phyloP scores from a whole-genome alignment of 2,888 invertebrate species.

The Drosophila prostipennis region DNA sequence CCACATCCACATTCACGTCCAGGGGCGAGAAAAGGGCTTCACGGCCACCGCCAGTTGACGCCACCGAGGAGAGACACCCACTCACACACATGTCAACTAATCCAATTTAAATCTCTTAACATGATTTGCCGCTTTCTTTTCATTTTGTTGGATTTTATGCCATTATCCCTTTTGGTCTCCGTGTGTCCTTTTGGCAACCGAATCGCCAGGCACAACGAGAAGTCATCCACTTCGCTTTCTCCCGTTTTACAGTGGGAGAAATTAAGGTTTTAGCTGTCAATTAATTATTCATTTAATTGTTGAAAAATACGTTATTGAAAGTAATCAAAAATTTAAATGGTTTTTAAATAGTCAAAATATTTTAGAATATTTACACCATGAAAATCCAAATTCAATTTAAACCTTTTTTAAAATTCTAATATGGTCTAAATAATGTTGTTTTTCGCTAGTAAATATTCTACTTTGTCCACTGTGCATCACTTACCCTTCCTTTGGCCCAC shows the following conservation, averaged over 20 bases:
- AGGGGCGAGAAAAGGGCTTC: slow-evolving; percentile 34
- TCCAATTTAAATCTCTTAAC: slow-evolving; percentile 82
- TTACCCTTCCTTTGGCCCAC: slow-evolving; percentile 3
- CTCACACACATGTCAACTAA: slow-evolving; percentile 66
- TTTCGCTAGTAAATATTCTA: background rate
- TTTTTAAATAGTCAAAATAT: no score
- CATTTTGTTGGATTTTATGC: slow-evolving; percentile 77
- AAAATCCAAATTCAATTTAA: no score
- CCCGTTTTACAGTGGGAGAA: slow-evolving; percentile 8
- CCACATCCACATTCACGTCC: slow-evolving; percentile 4
- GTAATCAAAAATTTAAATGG: no score
- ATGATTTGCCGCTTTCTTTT: slow-evolving; percentile 81
- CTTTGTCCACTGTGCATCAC: slow-evolving; percentile 7
- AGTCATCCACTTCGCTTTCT: slow-evolving; percentile 10
- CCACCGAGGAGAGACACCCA: slow-evolving; percentile 29
- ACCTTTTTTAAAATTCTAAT: no score
- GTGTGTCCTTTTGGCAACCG: slow-evolving; percentile 52
- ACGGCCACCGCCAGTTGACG: slow-evolving; percentile 59
- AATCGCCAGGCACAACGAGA: slow-evolving; percentile 60
- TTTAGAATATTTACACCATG: no score
- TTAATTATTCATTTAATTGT: no score
- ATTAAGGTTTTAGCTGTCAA: no score
- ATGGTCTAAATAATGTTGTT: no score
- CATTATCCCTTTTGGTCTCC: slow-evolving; percentile 69
- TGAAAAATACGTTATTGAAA: no score